These are phyloP conservation scores for Ondatra zibethicus DNA, from an alignment of 2,113 vertebrate species.

Conservation along the genomic window DNA sequence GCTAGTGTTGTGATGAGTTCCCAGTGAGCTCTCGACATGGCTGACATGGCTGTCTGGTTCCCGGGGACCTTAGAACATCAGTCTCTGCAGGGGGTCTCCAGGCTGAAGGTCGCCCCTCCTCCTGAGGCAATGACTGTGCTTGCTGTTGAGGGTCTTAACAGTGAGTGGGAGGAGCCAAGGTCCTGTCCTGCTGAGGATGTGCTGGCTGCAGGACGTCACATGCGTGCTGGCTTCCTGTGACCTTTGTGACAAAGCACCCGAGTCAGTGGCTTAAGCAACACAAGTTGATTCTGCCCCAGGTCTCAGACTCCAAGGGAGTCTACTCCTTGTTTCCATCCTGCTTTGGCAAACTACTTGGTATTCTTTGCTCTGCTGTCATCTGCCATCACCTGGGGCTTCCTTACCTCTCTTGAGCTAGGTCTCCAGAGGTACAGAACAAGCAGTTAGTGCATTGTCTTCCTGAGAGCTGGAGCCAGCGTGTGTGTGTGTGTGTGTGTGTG, in stretches of 20 bases:
- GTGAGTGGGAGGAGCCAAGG: neutral
- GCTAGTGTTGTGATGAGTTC: neutral
- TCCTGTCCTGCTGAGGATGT: neutral
- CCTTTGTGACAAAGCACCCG: neutral
- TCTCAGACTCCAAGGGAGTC: neutral
- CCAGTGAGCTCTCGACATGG: neutral
- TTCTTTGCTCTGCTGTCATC: neutral
- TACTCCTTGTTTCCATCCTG: too few relatives aligned
- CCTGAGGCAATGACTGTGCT: neutral
- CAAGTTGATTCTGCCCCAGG: neutral
- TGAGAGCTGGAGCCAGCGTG: neutral
- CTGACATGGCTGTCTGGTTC: neutral
- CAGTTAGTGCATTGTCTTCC: neutral
- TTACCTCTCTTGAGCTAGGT: neutral
- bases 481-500: neutral
- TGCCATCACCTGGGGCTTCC: neutral
- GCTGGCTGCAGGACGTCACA: neutral
- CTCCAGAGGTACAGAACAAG: neutral
- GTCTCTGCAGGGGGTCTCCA: neutral
- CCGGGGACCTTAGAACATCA: neutral
- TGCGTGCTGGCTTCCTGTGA: neutral
- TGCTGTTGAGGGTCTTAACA: neutral
- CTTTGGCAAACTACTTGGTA: neutral
- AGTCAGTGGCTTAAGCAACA: neutral
- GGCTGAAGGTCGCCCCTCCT: neutral